Evolutionary conservation across 2,797 vertebrate species (phyloP), one percentile per base, ranked within the genome.

Genomic region (Smutsia gigantea): DNA sequence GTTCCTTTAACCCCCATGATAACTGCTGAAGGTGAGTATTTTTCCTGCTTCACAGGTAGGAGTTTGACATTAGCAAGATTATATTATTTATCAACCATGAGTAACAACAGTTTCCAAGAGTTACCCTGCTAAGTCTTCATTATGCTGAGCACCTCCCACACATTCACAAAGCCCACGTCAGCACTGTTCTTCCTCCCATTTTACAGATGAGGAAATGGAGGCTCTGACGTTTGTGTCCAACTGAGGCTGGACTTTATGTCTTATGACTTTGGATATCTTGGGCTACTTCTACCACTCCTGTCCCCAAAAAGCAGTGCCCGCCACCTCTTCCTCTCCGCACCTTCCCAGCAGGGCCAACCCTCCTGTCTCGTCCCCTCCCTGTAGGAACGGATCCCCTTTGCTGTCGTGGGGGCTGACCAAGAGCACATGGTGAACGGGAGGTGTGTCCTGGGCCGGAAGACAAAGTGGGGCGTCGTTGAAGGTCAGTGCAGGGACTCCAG

Each of bases 381-480:
- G 1, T 98, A 99, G 99, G 99, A 99, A 92, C 99, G 98, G 94
- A 99, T 99, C 97, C 99, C 99, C 1, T 99, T 99, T 0, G 99
- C 99, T 0, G 99, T 99, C 90, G 99, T 99, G 4, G 99, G 99
- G 74, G 99, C 99, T 0, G 99, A 99, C 98, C 99, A 98, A 97
- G 99, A 99, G 96, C 99, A 99, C 97, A 98, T 99, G 93, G 99
- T 99, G 96, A 99, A 99, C 0, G 99, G 99, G 92, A 99, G 99
- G 98, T 99, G 99, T 83, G 99, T 99, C 93, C 98, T 99, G 97
- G 99, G 99, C 85, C 99, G 99, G 71, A 99, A 99, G 98, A 99
- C 99, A 72, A 99, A 99, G 97, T 99, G 99, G 99, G 99, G 99
- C 72, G 98, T 99, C 97, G 99, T 99, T 17, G 99, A 99, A 99